Evolutionary conservation across 2,888 invertebrate species (phyloP).

Genomic region (Calameuta idolon): DNA sequence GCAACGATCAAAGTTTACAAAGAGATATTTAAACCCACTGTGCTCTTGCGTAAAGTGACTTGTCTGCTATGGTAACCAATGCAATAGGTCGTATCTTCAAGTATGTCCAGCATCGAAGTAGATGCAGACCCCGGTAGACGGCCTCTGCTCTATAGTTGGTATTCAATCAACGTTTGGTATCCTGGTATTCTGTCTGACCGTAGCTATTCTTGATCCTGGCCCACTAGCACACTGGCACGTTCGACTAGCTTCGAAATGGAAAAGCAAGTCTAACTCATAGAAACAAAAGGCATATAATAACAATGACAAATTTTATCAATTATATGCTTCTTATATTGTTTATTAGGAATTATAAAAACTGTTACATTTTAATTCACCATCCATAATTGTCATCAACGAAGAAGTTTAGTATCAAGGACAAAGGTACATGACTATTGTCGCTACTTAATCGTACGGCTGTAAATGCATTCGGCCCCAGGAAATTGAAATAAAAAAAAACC

Average conservation of each 20-base stretch:
- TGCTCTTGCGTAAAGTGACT: not conserved
- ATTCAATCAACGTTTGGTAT: conserved; percentile 41
- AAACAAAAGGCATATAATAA: conserved; percentile 7
- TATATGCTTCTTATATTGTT: not conserved
- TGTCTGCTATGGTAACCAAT: not conserved
- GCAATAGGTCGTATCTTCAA: not conserved
- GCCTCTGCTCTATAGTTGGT: conserved; percentile 27
- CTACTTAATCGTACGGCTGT: not conserved
- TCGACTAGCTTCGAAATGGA: conserved; percentile 19
- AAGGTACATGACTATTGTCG: not conserved
- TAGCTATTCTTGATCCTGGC: conserved; percentile 43
- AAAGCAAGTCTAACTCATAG: not conserved
- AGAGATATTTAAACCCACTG: not conserved
- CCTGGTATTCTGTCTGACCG: conserved; percentile 38
- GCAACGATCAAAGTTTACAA: not conserved
- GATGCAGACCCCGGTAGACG: conserved; percentile 1
- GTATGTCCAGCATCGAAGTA: not conserved
- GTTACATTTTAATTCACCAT: not conserved
- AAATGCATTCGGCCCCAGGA: not conserved
- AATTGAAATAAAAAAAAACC: not conserved
- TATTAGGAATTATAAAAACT: not conserved
- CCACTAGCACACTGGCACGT: conserved; percentile 31
- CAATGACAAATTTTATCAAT: conserved; percentile 8
- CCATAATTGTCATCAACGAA: not conserved
- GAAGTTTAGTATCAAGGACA: not conserved